phyloP scores from a whole-genome alignment of 2,888 invertebrate species.

The Eurytoma californica region DNA sequence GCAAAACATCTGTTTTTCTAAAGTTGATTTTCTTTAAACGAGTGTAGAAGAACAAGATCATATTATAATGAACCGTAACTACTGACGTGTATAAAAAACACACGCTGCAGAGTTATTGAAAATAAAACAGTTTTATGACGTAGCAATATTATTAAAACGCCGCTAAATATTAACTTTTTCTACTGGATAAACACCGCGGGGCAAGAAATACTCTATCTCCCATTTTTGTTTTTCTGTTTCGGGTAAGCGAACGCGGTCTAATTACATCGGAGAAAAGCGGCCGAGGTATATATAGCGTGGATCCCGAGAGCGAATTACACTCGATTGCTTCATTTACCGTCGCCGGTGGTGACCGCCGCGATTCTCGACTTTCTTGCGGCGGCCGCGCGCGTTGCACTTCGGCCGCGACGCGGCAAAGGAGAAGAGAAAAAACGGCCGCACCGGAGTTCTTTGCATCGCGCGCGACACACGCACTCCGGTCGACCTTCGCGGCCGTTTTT shows the following conservation, averaged over 20 bases:
- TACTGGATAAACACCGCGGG: background rate
- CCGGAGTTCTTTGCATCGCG: background rate
- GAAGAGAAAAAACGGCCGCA: too few species aligned
- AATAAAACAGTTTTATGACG: background rate
- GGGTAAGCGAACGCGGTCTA: slow-evolving; percentile 60
- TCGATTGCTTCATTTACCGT: slow-evolving; percentile 42
- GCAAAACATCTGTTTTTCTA: background rate
- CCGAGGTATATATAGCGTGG: background rate
- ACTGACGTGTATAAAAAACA: background rate
- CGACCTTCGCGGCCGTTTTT: slow-evolving; percentile 39
- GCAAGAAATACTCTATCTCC: slow-evolving; percentile 8
- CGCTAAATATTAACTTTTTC: too few species aligned
- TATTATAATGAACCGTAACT: background rate
- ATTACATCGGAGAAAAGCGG: slow-evolving; percentile 13
- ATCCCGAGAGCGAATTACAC: slow-evolving; percentile 4
- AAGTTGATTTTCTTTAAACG: background rate
- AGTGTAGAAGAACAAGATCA: background rate
- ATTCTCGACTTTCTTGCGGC: slow-evolving; percentile 18
- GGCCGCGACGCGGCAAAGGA: background rate
- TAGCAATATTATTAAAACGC: background rate
- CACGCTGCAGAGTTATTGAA: background rate
- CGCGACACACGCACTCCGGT: slow-evolving; percentile 44
- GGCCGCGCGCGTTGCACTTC: background rate
- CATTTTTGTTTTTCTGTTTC: slow-evolving; percentile 60
- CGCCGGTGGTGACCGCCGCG: background rate